These are phyloP conservation scores for Pelodiscus sinensis DNA, from an alignment of 2,113 vertebrate species.

Conservation along the genomic window DNA sequence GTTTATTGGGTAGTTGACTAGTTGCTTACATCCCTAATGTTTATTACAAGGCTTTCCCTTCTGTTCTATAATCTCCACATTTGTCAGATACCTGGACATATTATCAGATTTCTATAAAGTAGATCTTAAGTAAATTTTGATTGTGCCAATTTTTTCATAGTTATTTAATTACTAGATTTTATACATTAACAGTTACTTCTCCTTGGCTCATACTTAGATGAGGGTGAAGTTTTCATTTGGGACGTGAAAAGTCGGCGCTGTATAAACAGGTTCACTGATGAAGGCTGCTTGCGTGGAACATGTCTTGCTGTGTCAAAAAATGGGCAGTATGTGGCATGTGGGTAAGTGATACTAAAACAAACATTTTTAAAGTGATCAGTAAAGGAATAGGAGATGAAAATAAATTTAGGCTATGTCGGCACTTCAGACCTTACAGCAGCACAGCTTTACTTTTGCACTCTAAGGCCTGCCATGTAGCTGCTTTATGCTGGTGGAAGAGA, in stretches of 20 bases:
- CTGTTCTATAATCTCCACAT: not conserved
- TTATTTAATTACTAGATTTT: not conserved
- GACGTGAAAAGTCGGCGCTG: slow-evolving; percentile 90
- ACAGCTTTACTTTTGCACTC: too few relatives aligned
- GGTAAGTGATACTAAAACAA: slow-evolving; percentile 80
- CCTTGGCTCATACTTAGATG: slow-evolving; percentile 77
- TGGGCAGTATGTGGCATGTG: slow-evolving; percentile 92
- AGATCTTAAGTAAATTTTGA: not conserved
- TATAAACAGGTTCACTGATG: slow-evolving; percentile 88
- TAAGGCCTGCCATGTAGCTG: too few relatives aligned
- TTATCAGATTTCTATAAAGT: not conserved
- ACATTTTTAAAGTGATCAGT: not conserved
- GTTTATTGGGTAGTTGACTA: too few relatives aligned
- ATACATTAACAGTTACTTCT: not conserved
- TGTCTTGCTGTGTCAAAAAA: slow-evolving; percentile 88
- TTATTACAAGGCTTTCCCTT: not conserved
- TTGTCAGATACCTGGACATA: not conserved
- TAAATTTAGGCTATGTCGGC: not conserved
- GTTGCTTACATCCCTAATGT: too few relatives aligned
- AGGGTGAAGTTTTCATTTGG: slow-evolving; percentile 93
- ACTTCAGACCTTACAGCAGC: too few relatives aligned
- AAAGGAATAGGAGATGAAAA: not conserved
- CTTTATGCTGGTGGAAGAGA: too few relatives aligned
- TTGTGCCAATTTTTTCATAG: not conserved
- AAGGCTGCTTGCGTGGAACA: slow-evolving; percentile 88